Evolutionary conservation across 2,888 invertebrate genomes (phyloP).

Genomic region (Salticus scenicus): DNA sequence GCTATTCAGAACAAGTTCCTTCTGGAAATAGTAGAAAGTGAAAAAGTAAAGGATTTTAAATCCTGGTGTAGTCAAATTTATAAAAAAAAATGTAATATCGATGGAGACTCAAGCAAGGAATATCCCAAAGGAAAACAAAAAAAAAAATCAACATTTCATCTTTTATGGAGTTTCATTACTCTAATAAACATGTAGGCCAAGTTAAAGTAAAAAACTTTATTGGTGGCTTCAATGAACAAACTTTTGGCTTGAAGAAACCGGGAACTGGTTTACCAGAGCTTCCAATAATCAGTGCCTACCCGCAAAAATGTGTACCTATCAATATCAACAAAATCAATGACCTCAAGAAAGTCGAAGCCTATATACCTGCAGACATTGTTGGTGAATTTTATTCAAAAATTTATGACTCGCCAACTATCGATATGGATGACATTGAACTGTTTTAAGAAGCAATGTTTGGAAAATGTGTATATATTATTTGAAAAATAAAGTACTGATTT

Average conservation of each 20-base stretch:
- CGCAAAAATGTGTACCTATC: background rate
- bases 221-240: background rate
- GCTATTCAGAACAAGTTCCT: constrained; percentile 9
- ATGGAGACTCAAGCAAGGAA: constrained; percentile 4
- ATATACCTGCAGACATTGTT: constrained; percentile 8
- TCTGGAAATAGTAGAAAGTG: constrained; percentile 8
- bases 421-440: background rate
- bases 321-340: constrained; percentile 7
- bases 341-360: constrained; percentile 11
- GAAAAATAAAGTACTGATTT: no score
- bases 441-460: no score
- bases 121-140: background rate
- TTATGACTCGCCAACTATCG: background rate
- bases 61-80: background rate
- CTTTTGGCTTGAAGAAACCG: constrained; percentile 3
- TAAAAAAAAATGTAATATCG: constrained; percentile 5
- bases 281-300: no score
- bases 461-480: no score
- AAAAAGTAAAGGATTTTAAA: constrained; percentile 13
- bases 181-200: constrained; percentile 11
- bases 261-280: constrained; percentile 11
- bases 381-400: constrained; percentile 7
- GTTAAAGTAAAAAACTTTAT: constrained; percentile 6
- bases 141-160: constrained; percentile 6
- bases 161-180: background rate